Percentiles rank a stretch among this genome's conserved stretches.
These are phyloP conservation scores for Eulemur rubriventer DNA, from an alignment of 2,797 vertebrate species.

Conservation along the genomic window DNA sequence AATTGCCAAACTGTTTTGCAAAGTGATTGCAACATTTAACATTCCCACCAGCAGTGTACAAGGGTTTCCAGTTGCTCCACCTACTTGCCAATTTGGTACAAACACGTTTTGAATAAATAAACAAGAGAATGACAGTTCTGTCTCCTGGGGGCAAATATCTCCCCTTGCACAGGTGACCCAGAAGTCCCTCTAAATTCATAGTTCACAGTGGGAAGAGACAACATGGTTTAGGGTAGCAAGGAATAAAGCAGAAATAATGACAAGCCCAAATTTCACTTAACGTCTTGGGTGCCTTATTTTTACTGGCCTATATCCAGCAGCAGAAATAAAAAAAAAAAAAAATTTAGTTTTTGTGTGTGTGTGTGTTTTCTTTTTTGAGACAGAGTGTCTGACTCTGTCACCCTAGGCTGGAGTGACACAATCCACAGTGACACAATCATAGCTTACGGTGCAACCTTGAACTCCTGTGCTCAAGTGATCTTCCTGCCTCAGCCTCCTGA, in stretches of 20 bases:
- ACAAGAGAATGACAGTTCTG: not conserved
- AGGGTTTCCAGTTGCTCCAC: not conserved
- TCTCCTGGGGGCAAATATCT: not conserved
- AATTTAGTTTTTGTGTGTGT: not conserved
- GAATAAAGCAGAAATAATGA: not conserved
- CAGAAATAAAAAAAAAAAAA: not conserved
- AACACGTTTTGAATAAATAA: slow-evolving; percentile 55
- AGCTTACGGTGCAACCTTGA: too few species aligned
- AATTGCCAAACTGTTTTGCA: not conserved
- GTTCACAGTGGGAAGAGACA: not conserved
- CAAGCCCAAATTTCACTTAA: not conserved
- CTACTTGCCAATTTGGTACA: not conserved
- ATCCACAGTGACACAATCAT: too few species aligned
- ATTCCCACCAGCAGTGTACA: not conserved
- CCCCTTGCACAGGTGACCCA: slow-evolving; percentile 3
- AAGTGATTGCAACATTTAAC: not conserved
- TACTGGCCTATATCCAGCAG: not conserved
- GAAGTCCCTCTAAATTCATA: slow-evolving; percentile 26
- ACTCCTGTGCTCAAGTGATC: too few species aligned
- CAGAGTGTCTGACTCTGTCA: too few species aligned
- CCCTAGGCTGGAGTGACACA: too few species aligned
- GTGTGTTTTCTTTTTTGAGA: too few species aligned
- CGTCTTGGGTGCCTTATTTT: not conserved
- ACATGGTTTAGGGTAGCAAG: not conserved
- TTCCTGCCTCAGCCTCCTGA: too few species aligned